Evolutionary conservation across 2,797 vertebrate species (phyloP).

Genomic region (Varecia variegata): DNA sequence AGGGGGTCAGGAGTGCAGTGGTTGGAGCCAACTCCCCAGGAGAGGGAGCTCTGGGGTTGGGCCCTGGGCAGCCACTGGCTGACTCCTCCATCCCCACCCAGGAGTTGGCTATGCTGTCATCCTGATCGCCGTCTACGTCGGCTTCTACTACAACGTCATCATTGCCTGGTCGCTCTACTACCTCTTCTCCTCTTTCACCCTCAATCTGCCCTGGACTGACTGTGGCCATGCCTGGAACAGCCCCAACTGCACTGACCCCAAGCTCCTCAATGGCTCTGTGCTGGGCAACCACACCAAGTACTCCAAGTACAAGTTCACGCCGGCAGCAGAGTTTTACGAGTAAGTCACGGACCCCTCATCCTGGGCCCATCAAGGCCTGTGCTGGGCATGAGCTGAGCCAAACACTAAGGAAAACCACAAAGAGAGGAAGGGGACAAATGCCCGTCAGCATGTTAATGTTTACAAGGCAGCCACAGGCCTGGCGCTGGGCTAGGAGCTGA

Average conservation of each 20-base stretch:
- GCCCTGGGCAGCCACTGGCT: not conserved
- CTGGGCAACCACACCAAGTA: conserved; percentile 91
- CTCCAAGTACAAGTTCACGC: conserved; percentile 95
- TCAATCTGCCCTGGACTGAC: conserved; percentile 92
- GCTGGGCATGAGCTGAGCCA: not conserved
- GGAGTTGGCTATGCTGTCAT: conserved; percentile 99
- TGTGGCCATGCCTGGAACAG: conserved; percentile 96
- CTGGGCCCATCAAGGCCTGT: not conserved
- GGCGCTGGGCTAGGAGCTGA: not conserved
- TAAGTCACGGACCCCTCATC: conserved; percentile 85
- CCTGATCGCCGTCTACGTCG: conserved; percentile 98
- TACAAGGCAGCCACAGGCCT: not conserved
- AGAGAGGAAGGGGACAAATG: accelerated
- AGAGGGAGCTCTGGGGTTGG: not conserved
- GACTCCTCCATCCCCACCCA: conserved; percentile 76
- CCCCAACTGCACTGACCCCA: conserved; percentile 91
- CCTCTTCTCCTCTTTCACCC: conserved; percentile 95
- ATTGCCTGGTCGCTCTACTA: conserved; percentile 99
- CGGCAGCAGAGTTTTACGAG: conserved; percentile 98
- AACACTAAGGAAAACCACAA: not conserved
- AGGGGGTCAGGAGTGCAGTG: accelerated
- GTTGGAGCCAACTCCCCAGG: no score
- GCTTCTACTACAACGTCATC: conserved; percentile 99
- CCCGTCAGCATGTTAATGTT: no score
- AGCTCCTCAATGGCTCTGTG: conserved; percentile 87